phyloP scores from a whole-genome alignment of 1,140 invertebrate genomes.

The Drosophila mojavensis region DNA sequence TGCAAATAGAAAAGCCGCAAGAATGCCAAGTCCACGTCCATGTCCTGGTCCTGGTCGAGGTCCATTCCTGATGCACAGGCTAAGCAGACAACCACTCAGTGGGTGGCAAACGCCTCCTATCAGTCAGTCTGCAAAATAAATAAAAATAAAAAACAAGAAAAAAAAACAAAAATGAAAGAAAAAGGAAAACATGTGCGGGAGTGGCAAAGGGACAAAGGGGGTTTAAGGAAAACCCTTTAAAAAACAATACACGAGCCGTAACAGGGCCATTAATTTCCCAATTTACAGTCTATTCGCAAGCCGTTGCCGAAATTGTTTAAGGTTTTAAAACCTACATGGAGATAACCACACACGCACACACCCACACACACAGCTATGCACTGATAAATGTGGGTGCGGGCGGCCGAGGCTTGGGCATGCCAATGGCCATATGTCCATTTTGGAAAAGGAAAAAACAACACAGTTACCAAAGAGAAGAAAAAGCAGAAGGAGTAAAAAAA shows the following conservation, averaged over 20 bases:
- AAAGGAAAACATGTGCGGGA: not conserved
- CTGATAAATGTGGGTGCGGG: constrained; percentile 32
- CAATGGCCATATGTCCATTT: constrained; percentile 82
- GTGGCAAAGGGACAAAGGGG: not conserved
- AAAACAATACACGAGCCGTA: constrained; percentile 79
- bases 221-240: constrained; percentile 64
- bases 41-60: not conserved
- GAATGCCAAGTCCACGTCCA: constrained; percentile 9
- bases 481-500: constrained; percentile 19
- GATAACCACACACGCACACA: constrained; percentile 51
- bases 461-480: constrained; percentile 21
- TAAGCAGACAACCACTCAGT: not conserved
- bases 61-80: constrained; percentile 15
- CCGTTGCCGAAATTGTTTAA: constrained; percentile 81
- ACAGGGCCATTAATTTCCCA: constrained; percentile 80
- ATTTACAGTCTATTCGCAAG: constrained; percentile 82
- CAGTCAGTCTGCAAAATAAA: constrained; percentile 11
- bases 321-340: constrained; percentile 69
- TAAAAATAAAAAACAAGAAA: constrained; percentile 10
- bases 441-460: constrained; percentile 65
- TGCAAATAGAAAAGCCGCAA: constrained; percentile 14
- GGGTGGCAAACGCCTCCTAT: constrained; percentile 21
- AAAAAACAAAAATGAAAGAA: constrained; percentile 28
- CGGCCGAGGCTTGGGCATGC: constrained; percentile 48
- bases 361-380: constrained; percentile 24